Conservation (phyloP, 2,797 vertebrate species). For the Etheostoma perlongum region DNA sequence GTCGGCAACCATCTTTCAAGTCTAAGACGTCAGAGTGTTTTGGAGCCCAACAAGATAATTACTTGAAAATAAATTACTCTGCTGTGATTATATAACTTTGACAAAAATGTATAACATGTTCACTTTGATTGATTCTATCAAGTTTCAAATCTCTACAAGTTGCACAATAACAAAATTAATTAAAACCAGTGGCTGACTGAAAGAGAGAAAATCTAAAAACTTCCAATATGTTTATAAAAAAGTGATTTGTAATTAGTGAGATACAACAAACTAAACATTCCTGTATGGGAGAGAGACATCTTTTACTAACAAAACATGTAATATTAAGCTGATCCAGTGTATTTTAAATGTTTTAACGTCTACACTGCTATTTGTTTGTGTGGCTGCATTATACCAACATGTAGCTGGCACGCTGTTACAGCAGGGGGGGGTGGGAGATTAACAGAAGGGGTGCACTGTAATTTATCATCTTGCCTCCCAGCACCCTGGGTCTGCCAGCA, state of each 20-base stretch:
- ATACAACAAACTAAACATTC: neutral
- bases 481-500: constrained; percentile 32
- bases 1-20: constrained; percentile 22
- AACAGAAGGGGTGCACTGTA: constrained; percentile 35
- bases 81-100: constrained; percentile 23
- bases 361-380: constrained; percentile 2
- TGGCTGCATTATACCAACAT: constrained; percentile 15
- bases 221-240: neutral
- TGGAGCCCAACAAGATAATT: constrained; percentile 27
- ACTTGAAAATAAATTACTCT: constrained; percentile 21
- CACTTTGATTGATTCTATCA: constrained; percentile 1
- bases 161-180: neutral
- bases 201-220: neutral
- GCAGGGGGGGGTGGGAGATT: neutral
- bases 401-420: constrained; percentile 33
- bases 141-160: neutral
- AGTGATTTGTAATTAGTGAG: neutral
- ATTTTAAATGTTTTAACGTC: neutral
- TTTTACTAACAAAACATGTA: neutral
- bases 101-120: constrained; percentile 5
- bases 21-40: constrained; percentile 5
- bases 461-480: constrained; percentile 59
- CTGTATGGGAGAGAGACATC: neutral
- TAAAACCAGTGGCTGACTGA: neutral
- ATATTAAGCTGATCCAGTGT: neutral